Conservation (phyloP, 2,888 invertebrate species). For the Drosophila gaucha region DNA sequence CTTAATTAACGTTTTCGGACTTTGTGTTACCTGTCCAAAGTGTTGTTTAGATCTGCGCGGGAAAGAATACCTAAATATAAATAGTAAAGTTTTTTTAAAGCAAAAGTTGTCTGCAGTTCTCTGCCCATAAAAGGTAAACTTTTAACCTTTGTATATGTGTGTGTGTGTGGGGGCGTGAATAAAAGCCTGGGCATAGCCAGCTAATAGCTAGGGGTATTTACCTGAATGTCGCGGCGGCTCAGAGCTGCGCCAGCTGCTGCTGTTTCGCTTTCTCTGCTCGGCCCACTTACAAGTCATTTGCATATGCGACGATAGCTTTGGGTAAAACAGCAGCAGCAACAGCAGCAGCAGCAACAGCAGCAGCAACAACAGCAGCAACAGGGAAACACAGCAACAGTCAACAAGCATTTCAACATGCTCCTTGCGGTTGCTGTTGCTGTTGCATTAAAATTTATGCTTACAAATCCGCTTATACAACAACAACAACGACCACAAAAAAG, state of each 20-base stretch:
- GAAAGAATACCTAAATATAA: constrained; percentile 18
- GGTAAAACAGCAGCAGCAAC: constrained; percentile 14
- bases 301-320: constrained; percentile 38
- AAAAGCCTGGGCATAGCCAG: constrained; percentile 13
- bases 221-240: constrained; percentile 26
- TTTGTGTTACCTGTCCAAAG: constrained; percentile 12
- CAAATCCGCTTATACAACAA: constrained; percentile 56
- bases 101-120: constrained; percentile 19
- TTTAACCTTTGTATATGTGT: constrained; percentile 40
- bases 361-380: constrained; percentile 3
- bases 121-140: constrained; percentile 19
- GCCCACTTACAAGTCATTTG: constrained; percentile 53
- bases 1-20: constrained; percentile 37
- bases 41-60: neutral
- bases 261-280: constrained; percentile 14
- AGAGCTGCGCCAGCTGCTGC: constrained; percentile 18
- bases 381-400: constrained; percentile 25
- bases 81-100: constrained; percentile 30
- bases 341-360: constrained; percentile 1
- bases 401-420: constrained; percentile 27
- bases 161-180: constrained; percentile 4
- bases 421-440: constrained; percentile 29
- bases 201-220: constrained; percentile 55
- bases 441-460: constrained; percentile 56
- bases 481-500: constrained; percentile 28